Conservation (phyloP, 1,140 invertebrate species). For the Condylostylus longicornis region DNA sequence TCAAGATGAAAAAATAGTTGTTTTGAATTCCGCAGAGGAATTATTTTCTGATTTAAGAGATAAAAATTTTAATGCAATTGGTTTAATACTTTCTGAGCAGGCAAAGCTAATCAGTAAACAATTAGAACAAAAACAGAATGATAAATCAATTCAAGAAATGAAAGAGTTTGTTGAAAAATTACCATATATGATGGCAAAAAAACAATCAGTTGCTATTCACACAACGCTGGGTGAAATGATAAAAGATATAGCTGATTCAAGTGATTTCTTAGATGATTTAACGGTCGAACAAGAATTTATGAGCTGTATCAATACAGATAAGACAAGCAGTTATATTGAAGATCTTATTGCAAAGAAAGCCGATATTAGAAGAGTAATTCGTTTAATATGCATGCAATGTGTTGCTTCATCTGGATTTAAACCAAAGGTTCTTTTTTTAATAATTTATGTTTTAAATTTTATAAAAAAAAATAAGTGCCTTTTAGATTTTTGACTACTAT, state of each 20-base stretch:
- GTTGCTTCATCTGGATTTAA: conserved; percentile 78
- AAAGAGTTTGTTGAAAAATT: conserved; percentile 84
- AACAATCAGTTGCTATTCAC: conserved; percentile 63
- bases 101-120: conserved; percentile 74
- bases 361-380: conserved; percentile 65
- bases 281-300: conserved; percentile 78
- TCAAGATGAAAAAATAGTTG: conserved; percentile 61
- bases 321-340: conserved; percentile 75
- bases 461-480: not conserved
- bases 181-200: conserved; percentile 75
- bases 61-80: conserved; percentile 87
- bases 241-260: conserved; percentile 38
- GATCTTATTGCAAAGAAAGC: conserved; percentile 75
- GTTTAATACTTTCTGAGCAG: conserved; percentile 68
- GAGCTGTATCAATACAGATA: conserved; percentile 81
- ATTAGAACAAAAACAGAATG: conserved; percentile 69
- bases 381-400: conserved; percentile 81
- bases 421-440: conserved; percentile 44
- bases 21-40: conserved; percentile 81
- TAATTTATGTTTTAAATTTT: not conserved
- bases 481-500: conserved; percentile 60
- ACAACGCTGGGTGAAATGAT: conserved; percentile 48
- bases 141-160: conserved; percentile 83
- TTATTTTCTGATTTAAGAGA: conserved; percentile 81
- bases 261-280: conserved; percentile 38